Evolutionary conservation across 2,888 invertebrate species (phyloP).

Genomic region (Loripinus fragilis): DNA sequence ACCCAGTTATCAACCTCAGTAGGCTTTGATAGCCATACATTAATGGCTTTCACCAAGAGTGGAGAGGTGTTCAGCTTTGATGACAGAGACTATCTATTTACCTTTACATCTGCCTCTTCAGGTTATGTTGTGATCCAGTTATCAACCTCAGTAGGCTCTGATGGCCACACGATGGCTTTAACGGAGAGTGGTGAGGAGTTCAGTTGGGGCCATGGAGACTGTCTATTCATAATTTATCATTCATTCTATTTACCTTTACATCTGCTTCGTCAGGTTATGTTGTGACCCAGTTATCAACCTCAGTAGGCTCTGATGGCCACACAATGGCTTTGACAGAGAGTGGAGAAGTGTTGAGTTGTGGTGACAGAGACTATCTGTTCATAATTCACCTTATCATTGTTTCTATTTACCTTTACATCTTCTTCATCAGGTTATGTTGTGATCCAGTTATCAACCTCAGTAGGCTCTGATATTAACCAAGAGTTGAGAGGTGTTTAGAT

Average conservation of each 20-base stretch:
- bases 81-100: too few relatives aligned
- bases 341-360: conserved; percentile 88
- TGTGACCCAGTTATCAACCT: conserved; percentile 87
- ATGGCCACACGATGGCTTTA: conserved; percentile 87
- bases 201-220: conserved; percentile 88
- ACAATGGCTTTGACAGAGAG: conserved; percentile 87
- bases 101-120: too few relatives aligned
- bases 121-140: conserved; percentile 87
- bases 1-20: conserved; percentile 86
- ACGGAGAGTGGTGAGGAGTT: conserved; percentile 88
- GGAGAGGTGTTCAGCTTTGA: too few relatives aligned
- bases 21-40: too few relatives aligned
- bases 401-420: too few relatives aligned
- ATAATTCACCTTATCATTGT: too few relatives aligned
- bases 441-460: conserved; percentile 87
- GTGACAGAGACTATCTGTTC: too few relatives aligned
- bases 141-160: conserved; percentile 87
- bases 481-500: conserved; percentile 88
- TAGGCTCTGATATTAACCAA: conserved; percentile 88
- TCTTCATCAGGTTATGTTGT: conserved; percentile 86
- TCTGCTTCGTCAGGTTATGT: conserved; percentile 86
- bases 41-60: too few relatives aligned
- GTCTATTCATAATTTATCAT: too few relatives aligned
- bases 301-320: conserved; percentile 88
- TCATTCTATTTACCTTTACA: too few relatives aligned